Evolutionary conservation across 1,140 invertebrate genomes (phyloP).

Genomic region (Euborellia annulipes): DNA sequence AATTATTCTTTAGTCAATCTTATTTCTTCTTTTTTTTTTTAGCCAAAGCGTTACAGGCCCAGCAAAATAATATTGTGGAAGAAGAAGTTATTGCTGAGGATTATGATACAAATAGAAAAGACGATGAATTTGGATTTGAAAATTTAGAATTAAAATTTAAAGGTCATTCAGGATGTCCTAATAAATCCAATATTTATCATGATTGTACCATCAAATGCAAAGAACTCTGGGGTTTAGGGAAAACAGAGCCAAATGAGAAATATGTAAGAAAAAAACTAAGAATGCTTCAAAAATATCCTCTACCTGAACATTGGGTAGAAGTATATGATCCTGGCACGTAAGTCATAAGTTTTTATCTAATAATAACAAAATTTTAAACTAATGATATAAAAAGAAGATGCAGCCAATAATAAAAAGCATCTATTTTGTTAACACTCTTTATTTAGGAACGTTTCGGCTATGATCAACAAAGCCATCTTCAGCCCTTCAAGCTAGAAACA

Average conservation of each 20-base stretch:
- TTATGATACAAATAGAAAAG: constrained; percentile 42
- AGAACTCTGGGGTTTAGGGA: constrained; percentile 70
- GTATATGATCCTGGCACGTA: constrained; percentile 78
- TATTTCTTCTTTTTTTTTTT: constrained; percentile 4
- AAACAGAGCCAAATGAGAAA: constrained; percentile 47
- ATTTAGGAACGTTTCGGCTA: background rate
- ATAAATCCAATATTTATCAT: constrained; percentile 91
- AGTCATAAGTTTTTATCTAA: constrained; percentile 19
- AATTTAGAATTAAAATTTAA: constrained; percentile 21
- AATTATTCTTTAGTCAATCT: constrained; percentile 7
- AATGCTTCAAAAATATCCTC: constrained; percentile 76
- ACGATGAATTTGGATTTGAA: constrained; percentile 7
- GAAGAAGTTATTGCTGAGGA: constrained; percentile 81
- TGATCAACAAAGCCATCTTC: background rate
- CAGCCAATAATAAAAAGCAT: background rate
- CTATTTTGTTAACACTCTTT: background rate
- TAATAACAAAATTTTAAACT: background rate
- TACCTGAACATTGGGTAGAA: constrained; percentile 86
- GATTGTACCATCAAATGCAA: constrained; percentile 80
- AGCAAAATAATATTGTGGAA: constrained; percentile 33
- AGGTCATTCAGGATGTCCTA: constrained; percentile 75
- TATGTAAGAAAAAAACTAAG: constrained; percentile 58
- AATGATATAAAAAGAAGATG: too few species aligned
- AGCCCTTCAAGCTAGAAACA: background rate
- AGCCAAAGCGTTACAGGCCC: constrained; percentile 21